Evolutionary conservation across 1,140 invertebrate species (phyloP).

Genomic region (Oreohelix idahoensis): DNA sequence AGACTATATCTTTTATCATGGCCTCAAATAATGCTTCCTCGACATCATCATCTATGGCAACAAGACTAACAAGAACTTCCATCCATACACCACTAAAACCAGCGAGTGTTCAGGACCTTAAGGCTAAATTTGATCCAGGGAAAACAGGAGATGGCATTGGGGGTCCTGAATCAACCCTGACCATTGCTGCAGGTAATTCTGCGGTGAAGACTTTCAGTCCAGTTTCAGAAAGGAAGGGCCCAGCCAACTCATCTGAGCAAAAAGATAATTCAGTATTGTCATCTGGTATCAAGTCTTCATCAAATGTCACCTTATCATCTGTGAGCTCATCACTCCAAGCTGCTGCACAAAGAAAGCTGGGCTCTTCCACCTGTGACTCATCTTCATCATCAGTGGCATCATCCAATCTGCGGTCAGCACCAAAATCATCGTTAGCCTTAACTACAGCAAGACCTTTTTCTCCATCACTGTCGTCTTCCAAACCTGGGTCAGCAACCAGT

Average conservation of each 20-base stretch:
- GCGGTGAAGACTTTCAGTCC: neutral
- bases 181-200: neutral
- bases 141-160: neutral
- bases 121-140: slow-evolving; percentile 46
- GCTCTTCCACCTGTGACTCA: neutral
- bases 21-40: slow-evolving; percentile 16
- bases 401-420: neutral
- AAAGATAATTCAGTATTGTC: neutral
- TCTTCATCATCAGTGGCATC: slow-evolving; percentile 18
- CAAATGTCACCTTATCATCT: slow-evolving; percentile 17
- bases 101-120: slow-evolving; percentile 47
- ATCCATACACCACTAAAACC: slow-evolving; percentile 48
- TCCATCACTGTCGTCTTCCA: slow-evolving; percentile 23
- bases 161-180: neutral
- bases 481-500: neutral
- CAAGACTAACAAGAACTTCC: slow-evolving; percentile 9
- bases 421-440: slow-evolving; percentile 14
- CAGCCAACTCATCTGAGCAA: neutral
- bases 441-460: slow-evolving; percentile 32
- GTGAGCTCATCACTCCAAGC: slow-evolving; percentile 34
- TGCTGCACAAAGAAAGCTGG: slow-evolving; percentile 30
- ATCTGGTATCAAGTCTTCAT: slow-evolving; percentile 13
- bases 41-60: neutral
- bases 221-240: slow-evolving; percentile 1
- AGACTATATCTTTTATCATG: neutral